These are phyloP conservation scores for Theocolax elegans DNA, from an alignment of 1,140 invertebrate genomes.

Conservation along the genomic window DNA sequence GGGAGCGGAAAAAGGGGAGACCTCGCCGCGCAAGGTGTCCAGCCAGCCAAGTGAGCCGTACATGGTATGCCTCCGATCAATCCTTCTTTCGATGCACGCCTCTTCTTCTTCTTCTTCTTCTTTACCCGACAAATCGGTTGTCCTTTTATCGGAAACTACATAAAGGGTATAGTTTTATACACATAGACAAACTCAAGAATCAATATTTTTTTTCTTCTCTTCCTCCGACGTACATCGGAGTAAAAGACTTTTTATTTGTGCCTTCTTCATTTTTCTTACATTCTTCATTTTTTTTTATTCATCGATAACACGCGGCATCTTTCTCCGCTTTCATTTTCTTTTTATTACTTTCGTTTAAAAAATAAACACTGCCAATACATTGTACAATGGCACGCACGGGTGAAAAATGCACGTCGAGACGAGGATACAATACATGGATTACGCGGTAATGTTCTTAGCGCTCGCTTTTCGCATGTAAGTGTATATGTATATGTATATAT, in stretches of 20 bases:
- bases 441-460: background rate
- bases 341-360: slow-evolving; percentile 1
- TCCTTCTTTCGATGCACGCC: too few species aligned
- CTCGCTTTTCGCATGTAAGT: background rate
- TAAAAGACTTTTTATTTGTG: too few species aligned
- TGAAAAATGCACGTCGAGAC: background rate
- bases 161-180: background rate
- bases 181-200: too few species aligned
- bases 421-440: slow-evolving; percentile 21
- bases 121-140: background rate
- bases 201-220: too few species aligned
- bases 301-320: background rate
- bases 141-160: background rate
- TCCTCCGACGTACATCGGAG: too few species aligned
- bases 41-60: background rate
- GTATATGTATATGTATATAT: background rate
- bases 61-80: slow-evolving; percentile 16
- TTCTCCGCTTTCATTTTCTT: slow-evolving; percentile 1
- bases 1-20: slow-evolving; percentile 3
- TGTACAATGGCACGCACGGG: slow-evolving; percentile 2
- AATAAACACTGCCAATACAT: slow-evolving; percentile 22
- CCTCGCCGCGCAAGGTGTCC: background rate
- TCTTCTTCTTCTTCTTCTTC: background rate
- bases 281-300: slow-evolving; percentile 20
- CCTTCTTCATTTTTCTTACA: background rate